phyloP scores from a whole-genome alignment of 2,797 vertebrate genomes.

The Microcaecilia unicolor region DNA sequence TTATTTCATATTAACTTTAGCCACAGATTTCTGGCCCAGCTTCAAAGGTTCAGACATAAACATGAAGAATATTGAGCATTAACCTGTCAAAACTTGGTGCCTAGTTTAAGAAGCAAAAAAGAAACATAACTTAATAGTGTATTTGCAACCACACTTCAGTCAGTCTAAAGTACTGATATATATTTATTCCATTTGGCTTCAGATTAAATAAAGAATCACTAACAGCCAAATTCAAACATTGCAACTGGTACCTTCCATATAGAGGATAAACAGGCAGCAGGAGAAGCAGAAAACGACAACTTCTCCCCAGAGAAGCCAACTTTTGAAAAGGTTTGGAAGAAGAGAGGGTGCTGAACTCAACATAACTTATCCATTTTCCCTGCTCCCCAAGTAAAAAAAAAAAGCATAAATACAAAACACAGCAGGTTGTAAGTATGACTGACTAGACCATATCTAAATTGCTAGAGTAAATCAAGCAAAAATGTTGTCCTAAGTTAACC shows the following conservation, averaged over 20 bases:
- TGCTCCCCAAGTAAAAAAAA: too few species aligned
- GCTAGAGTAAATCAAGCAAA: too few species aligned
- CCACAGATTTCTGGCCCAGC: slow-evolving; percentile 8
- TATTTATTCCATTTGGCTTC: slow-evolving; percentile 23
- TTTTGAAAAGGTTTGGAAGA: too few species aligned
- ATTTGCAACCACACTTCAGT: not conserved
- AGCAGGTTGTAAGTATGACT: too few species aligned
- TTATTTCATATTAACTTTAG: not conserved
- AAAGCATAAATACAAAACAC: too few species aligned
- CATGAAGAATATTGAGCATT: slow-evolving; percentile 15
- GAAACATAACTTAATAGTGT: slow-evolving; percentile 1
- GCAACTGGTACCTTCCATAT: too few species aligned
- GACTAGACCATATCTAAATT: too few species aligned
- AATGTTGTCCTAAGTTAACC: too few species aligned
- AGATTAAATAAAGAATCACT: slow-evolving; percentile 1
- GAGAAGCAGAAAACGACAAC: too few species aligned
- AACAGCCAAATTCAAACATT: slow-evolving; percentile 1
- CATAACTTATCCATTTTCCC: too few species aligned
- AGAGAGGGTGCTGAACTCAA: too few species aligned
- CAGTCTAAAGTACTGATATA: slow-evolving; percentile 5
- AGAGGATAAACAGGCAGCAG: not conserved
- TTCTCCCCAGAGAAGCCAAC: too few species aligned
- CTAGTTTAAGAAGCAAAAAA: slow-evolving; percentile 16
- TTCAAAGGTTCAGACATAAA: slow-evolving; percentile 14
- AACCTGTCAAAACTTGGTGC: slow-evolving; percentile 24